Percentiles rank a stretch among this genome's conserved stretches.
These are phyloP conservation scores for Drosophila ohnishii DNA, from an alignment of 1,140 invertebrate genomes.

Conservation along the genomic window DNA sequence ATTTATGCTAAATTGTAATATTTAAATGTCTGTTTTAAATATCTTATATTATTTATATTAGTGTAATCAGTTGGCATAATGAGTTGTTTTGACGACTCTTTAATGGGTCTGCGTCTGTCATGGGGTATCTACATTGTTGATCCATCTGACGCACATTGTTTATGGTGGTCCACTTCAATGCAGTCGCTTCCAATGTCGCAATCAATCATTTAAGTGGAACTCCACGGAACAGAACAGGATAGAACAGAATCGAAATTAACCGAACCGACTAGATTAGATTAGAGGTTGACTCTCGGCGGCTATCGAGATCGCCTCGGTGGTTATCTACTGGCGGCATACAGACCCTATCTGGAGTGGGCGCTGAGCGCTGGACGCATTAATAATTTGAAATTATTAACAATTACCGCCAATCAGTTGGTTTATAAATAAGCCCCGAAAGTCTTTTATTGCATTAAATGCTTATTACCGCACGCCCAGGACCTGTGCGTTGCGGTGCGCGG, in stretches of 20 bases:
- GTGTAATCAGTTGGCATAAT: slow-evolving; percentile 15
- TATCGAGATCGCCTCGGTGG: slow-evolving; percentile 34
- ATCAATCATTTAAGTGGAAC: slow-evolving; percentile 47
- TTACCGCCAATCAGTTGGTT: slow-evolving; percentile 60
- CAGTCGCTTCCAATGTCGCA: slow-evolving; percentile 29
- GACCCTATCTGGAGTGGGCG: slow-evolving; percentile 47
- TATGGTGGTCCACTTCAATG: slow-evolving; percentile 25
- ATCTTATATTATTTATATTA: background rate
- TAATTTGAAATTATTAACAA: slow-evolving; percentile 73
- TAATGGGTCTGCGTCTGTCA: slow-evolving; percentile 28
- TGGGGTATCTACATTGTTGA: slow-evolving; percentile 19
- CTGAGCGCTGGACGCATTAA: slow-evolving; percentile 33
- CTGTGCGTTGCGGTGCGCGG: background rate
- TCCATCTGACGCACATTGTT: slow-evolving; percentile 43
- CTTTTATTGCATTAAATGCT: slow-evolving; percentile 43
- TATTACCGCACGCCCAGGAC: slow-evolving; percentile 18
- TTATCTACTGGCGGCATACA: slow-evolving; percentile 28
- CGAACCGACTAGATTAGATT: slow-evolving; percentile 53
- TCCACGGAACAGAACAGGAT: slow-evolving; percentile 8
- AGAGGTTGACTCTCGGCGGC: background rate
- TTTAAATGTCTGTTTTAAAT: background rate
- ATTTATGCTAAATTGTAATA: too few species aligned
- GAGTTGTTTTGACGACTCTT: slow-evolving; percentile 14
- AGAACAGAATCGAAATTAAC: background rate
- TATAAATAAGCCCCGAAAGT: slow-evolving; percentile 42